Percentiles rank a stretch among this genome's conserved stretches.
Evolutionary conservation across 2,888 invertebrate genomes (phyloP).

Genomic region (Limnephilus marmoratus): DNA sequence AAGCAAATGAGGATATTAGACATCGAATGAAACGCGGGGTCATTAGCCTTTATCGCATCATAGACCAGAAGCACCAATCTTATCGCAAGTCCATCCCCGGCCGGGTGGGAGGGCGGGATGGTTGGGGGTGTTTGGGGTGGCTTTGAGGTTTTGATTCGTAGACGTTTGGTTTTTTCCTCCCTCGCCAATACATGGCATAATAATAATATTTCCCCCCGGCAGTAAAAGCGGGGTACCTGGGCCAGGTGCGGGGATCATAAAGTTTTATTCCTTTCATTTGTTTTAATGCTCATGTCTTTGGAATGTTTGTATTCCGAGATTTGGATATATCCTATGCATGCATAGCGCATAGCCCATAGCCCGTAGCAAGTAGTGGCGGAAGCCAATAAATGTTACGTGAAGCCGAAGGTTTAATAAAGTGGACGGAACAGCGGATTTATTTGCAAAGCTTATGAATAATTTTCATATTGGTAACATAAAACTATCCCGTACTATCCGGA

Average conservation of each 20-base stretch:
- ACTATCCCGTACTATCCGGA: background rate
- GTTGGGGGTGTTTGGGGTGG: constrained; percentile 20
- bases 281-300: constrained; percentile 66
- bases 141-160: constrained; percentile 55
- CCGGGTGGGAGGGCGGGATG: background rate
- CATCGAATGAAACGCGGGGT: background rate
- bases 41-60: constrained; percentile 26
- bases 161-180: constrained; percentile 60
- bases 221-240: constrained; percentile 63
- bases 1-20: background rate
- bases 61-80: background rate
- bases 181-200: constrained; percentile 64
- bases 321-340: constrained; percentile 17
- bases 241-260: constrained; percentile 65
- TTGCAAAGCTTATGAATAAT: constrained; percentile 40
- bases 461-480: constrained; percentile 18
- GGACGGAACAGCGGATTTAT: constrained; percentile 39
- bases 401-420: constrained; percentile 39
- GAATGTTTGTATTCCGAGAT: constrained; percentile 64
- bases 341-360: background rate
- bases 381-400: constrained; percentile 22
- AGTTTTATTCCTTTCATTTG: constrained; percentile 67
- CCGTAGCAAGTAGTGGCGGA: background rate
- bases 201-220: constrained; percentile 63
- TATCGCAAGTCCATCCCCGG: background rate